Evolutionary conservation across 2,797 vertebrate species (phyloP), one percentile per base, ranked within the genome.

Genomic region (Garrulus glandarius): DNA sequence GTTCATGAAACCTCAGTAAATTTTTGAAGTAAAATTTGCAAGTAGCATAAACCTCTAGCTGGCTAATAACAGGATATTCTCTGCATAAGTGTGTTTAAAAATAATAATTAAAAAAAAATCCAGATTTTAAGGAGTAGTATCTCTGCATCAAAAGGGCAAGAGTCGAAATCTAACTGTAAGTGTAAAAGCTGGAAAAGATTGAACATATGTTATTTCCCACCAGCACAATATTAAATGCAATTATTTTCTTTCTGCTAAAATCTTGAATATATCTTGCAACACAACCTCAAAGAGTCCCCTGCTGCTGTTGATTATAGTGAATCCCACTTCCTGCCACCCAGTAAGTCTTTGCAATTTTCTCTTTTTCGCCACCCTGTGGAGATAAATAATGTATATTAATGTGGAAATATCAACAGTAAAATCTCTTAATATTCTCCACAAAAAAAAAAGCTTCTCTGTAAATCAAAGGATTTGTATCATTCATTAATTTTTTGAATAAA

Each of bases 341-440:
- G 96, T 97, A 97, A 97, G 91, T 95, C 94, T 97, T 98, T 97
- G 95, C 95, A 97, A 98, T 98, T 98, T 98, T 98, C 96, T 97
- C 93, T 92, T 95, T 98, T 97, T 96, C 37, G 41, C 94, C 79
- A 92, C 95, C 94, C 96, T 96, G 85, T 93, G 91, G 93, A 96
- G 89, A 97, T 92, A 95, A 95, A 97, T 97, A 97, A 97, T 96
- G 92, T 96, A 92, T 94, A 87, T 83, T 97, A 92, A 90, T 92
- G 86, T 96, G 96, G 97, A 98, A 97, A 96, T 96, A 96, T 91
- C 72, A 97, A 95, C 92, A 96, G 95, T 92, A 80, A 96, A 96
- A 95, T 94, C 74, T 79, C 82, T 96, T 96, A 95, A 81, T 96
- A 90, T 93, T 92, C 70, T 95, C 89, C 86, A 74, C 43, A 95